Percentiles rank a stretch among this genome's conserved stretches.
Evolutionary conservation across 2,888 invertebrate genomes (phyloP).

Genomic region (Eilema sororculum): DNA sequence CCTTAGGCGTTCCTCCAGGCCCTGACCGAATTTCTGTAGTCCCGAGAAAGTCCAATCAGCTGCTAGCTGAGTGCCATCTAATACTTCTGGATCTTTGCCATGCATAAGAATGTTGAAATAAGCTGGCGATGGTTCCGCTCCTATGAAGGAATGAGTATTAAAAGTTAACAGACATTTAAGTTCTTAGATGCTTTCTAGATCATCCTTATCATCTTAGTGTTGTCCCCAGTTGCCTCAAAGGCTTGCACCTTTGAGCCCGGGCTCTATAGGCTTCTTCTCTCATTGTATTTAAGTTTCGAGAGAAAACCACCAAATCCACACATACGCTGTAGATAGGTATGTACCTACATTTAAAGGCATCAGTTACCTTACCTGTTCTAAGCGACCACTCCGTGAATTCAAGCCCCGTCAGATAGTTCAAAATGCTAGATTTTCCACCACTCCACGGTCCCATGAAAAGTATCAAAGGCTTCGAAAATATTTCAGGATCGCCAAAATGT

Average conservation of each 20-base stretch:
- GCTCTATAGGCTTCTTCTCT: no score
- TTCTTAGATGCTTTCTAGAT: no score
- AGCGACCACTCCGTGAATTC: constrained; percentile 94
- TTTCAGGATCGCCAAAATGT: constrained; percentile 97
- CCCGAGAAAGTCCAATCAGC: constrained; percentile 98
- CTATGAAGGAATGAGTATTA: constrained; percentile 72
- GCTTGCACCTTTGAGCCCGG: no score
- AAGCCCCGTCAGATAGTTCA: constrained; percentile 96
- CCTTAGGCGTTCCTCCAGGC: constrained; percentile 94
- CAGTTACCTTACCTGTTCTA: constrained; percentile 91
- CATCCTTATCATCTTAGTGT: no score
- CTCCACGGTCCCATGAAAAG: constrained; percentile 99
- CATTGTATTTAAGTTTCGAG: no score
- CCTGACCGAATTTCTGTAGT: constrained; percentile 97
- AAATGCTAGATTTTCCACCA: constrained; percentile 97
- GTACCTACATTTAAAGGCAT: no score
- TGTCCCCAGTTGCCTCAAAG: no score
- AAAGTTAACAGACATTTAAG: no score
- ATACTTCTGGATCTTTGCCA: constrained; percentile 93
- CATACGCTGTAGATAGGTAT: no score
- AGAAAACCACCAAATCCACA: no score
- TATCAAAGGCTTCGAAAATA: constrained; percentile 96
- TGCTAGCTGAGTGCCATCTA: constrained; percentile 97
- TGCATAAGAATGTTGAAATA: constrained; percentile 97
- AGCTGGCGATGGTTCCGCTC: constrained; percentile 97